Evolutionary conservation across 2,113 vertebrate species (phyloP).

Genomic region (Spizaetus ornatus): DNA sequence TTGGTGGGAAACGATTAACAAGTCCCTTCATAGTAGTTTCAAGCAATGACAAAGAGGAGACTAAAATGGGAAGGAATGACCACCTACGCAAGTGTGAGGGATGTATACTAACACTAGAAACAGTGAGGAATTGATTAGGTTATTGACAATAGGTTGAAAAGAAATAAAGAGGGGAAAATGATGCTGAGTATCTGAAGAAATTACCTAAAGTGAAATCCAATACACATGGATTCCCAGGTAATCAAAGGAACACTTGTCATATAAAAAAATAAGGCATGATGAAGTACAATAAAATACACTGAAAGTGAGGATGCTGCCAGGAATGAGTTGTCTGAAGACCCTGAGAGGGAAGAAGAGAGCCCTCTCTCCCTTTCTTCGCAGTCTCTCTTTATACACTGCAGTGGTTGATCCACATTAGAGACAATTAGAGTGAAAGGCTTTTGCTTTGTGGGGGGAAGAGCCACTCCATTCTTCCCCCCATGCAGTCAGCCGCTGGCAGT

Average conservation of each 20-base stretch:
- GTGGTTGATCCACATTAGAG: not conserved
- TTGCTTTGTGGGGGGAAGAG: not conserved
- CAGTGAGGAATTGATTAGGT: not conserved
- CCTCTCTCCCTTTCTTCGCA: not conserved
- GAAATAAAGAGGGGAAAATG: not conserved
- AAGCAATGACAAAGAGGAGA: not conserved
- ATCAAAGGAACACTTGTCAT: not conserved
- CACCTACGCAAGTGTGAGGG: not conserved
- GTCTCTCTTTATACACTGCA: not conserved
- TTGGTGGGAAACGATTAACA: not conserved
- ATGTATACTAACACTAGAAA: not conserved
- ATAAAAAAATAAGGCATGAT: not conserved
- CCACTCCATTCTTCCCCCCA: not conserved
- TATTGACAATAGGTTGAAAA: not conserved
- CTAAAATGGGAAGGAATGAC: not conserved
- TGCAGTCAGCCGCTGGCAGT: not conserved
- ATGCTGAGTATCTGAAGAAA: not conserved
- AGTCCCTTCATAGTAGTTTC: not conserved
- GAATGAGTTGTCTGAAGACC: not conserved
- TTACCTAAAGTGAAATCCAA: slow-evolving; percentile 48
- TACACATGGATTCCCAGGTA: not conserved
- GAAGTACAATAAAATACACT: not conserved
- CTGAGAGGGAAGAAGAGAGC: not conserved
- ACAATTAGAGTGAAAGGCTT: not conserved
- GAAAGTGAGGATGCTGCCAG: not conserved